These are phyloP conservation scores for Helobdella robusta DNA, from an alignment of 2,888 invertebrate species.

Conservation along the genomic window DNA sequence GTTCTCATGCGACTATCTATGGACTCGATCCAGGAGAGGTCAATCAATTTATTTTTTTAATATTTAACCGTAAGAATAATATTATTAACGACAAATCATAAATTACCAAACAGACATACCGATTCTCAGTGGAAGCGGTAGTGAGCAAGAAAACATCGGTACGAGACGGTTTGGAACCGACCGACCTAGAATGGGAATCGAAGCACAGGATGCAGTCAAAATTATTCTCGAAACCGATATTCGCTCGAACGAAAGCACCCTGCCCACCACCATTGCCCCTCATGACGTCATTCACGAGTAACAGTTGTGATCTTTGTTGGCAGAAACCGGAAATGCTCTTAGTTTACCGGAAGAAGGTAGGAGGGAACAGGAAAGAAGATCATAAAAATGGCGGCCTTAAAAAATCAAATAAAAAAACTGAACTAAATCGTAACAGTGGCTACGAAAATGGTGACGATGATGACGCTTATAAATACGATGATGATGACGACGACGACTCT, in stretches of 20 bases:
- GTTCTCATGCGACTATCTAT: conserved; percentile 39
- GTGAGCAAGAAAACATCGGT: conserved; percentile 48
- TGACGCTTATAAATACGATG: neutral
- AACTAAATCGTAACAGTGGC: neutral
- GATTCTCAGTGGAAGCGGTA: conserved; percentile 47
- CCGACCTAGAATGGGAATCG: conserved; percentile 43
- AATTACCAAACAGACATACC: conserved; percentile 38
- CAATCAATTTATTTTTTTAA: neutral
- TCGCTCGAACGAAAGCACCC: conserved; percentile 46
- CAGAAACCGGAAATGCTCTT: conserved; percentile 46
- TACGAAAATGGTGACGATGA: neutral
- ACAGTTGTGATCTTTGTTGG: conserved; percentile 47
- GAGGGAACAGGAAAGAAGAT: too few species aligned
- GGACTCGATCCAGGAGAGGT: conserved; percentile 43
- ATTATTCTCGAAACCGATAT: conserved; percentile 37
- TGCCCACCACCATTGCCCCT: conserved; percentile 44
- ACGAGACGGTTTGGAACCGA: conserved; percentile 35
- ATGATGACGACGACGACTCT: neutral
- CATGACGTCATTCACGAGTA: conserved; percentile 43
- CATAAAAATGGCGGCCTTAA: too few species aligned
- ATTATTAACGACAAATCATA: neutral
- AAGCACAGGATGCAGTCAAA: conserved; percentile 2
- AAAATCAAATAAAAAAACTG: conserved; percentile 39
- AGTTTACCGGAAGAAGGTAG: too few species aligned
- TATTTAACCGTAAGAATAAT: neutral